Percentiles rank a stretch among this genome's conserved stretches.
phyloP scores from a whole-genome alignment of 2,113 vertebrate species.

The Hystrix cristata region DNA sequence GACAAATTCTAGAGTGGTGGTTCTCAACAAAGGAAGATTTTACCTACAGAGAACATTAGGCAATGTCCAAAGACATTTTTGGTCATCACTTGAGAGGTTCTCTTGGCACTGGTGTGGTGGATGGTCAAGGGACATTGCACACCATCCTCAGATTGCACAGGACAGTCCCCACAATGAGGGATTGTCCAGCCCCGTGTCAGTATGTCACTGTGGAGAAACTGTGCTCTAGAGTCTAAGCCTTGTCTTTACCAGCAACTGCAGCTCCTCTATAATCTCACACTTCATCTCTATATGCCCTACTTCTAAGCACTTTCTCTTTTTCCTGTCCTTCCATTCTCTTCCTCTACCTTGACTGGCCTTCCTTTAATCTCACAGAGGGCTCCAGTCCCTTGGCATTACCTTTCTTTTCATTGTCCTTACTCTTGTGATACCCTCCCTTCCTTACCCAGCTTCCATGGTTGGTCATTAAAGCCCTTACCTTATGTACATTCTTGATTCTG shows the following conservation, averaged over 20 bases:
- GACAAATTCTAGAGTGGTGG: background rate
- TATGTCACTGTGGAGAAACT: background rate
- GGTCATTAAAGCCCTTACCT: background rate
- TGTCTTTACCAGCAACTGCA: background rate
- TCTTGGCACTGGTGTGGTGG: background rate
- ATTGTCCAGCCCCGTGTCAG: background rate
- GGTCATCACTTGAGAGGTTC: background rate
- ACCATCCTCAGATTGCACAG: background rate
- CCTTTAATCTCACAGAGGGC: background rate
- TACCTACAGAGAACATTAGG: background rate
- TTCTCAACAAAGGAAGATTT: background rate
- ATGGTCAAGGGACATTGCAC: background rate
- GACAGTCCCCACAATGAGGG: background rate
- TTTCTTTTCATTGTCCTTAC: conserved; percentile 56
- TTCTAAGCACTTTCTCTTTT: conserved; percentile 7
- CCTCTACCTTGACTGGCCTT: background rate
- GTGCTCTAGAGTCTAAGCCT: background rate
- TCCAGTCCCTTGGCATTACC: background rate
- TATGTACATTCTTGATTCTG: background rate
- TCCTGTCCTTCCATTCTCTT: conserved; percentile 16
- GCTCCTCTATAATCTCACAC: background rate
- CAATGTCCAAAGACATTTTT: background rate
- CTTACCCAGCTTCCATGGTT: background rate
- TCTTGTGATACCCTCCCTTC: conserved; percentile 47
- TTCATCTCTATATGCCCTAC: background rate